Base-by-base conservation (phyloP, 2,113 vertebrate genomes). In the Saguinus imperator region DNA sequence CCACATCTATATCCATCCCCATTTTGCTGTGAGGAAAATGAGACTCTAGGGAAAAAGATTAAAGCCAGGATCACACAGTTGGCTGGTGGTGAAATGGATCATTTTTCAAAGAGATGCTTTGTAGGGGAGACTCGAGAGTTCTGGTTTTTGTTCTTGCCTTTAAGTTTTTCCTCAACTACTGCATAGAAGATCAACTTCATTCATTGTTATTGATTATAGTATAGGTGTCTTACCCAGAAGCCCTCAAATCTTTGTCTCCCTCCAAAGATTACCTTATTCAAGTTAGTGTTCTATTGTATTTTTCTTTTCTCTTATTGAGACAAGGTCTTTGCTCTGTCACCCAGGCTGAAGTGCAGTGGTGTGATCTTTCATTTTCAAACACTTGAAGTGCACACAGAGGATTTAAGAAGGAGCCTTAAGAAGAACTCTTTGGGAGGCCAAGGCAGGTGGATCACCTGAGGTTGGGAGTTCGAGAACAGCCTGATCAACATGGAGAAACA, bases 31-130 rank as follows among this genome's bases (percentile, higher is more conserved):
- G 61, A 90, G 16, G 37, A 27, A 82, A 84, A 45, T 5, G n/a
- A 81, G 17, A 20, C 40, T 21, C 12, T 17, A 32, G 45, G 37
- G 25, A 6, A 72, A 85, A 73, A 18, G 8, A 35, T 3, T 79
- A 81, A 5, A 43, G 32, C 72, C 40, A 84, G 48, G 27, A 84
- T 52, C 27, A 29, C 5, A 70, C 29, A 23, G 17, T 76, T 70
- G 68, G 50, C 20, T 29, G n/a, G 43, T 50, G 66, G 81, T 70
- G 4, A 27, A 84, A 45, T 21, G 43, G 52, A 17, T 66, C 17
- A 27, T 66, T 91, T 66, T 76, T 57, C 13, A 64, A 73, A 92
- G 73, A 70, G 18, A 25, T 75, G 32, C n/a, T 88, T 84, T 87
- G 66, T 83, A 64, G 61, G 64, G 35, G 37, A 89, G 64, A 61